Evolutionary conservation across 2,797 vertebrate species (phyloP).

Genomic region (Megaceryle alcyon): DNA sequence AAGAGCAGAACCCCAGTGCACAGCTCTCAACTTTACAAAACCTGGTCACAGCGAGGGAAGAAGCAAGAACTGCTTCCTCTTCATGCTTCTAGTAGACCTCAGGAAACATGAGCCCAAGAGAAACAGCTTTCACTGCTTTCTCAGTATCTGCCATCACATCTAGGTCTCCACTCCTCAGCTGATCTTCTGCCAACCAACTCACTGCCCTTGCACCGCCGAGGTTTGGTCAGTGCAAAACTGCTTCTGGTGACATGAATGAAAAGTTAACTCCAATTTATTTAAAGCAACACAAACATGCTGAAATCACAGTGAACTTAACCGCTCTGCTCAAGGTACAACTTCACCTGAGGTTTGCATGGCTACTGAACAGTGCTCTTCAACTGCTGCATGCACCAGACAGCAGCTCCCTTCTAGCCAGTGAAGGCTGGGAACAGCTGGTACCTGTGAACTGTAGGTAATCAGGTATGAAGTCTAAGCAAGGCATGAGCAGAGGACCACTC

Average conservation of each 20-base stretch:
- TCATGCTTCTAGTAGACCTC: neutral
- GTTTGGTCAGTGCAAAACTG: neutral
- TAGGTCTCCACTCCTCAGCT: accelerated
- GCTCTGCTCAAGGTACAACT: neutral
- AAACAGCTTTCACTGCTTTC: neutral
- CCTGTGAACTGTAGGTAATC: accelerated
- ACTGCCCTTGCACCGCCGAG: neutral
- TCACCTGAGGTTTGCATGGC: accelerated
- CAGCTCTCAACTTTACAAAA: neutral
- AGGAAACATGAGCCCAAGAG: neutral
- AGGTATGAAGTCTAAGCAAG: neutral
- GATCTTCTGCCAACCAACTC: neutral
- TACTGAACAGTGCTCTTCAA: neutral
- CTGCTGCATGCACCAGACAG: neutral
- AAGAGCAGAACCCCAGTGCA: neutral
- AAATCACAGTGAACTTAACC: neutral
- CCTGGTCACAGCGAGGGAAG: neutral
- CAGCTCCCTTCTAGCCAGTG: neutral
- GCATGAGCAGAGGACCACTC: accelerated
- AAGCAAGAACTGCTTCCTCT: neutral
- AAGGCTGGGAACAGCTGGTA: neutral
- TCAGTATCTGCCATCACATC: neutral
- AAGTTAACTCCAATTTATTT: neutral
- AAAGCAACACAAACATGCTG: neutral
- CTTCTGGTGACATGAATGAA: accelerated